Evolutionary conservation across 1,140 invertebrate species (phyloP).

Genomic region (Trinorchestia longiramus): DNA sequence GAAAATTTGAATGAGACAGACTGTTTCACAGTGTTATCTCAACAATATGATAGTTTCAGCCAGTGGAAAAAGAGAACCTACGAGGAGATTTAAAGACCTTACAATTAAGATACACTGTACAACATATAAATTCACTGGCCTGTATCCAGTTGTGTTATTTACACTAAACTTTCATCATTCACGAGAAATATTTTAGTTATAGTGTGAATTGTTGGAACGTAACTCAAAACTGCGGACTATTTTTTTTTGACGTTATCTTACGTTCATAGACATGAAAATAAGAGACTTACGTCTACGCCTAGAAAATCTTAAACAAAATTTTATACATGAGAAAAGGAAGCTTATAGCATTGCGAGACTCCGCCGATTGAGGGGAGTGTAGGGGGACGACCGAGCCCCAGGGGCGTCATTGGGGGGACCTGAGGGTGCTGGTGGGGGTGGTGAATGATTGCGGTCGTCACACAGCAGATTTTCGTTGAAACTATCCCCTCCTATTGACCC

Average conservation of each 20-base stretch:
- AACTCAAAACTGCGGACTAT: background rate
- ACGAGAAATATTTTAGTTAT: background rate
- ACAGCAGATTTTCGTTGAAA: slow-evolving; percentile 61
- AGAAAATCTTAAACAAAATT: background rate
- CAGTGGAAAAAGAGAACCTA: background rate
- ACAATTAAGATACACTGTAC: background rate
- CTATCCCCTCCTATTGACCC: slow-evolving; percentile 55
- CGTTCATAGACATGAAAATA: background rate
- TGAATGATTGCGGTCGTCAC: slow-evolving; percentile 63
- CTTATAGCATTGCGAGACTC: slow-evolving; percentile 47
- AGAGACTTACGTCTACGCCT: background rate
- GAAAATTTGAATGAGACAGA: background rate
- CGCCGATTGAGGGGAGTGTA: slow-evolving; percentile 13
- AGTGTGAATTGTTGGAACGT: background rate
- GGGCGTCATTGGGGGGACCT: slow-evolving; percentile 51
- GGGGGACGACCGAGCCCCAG: background rate
- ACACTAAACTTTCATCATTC: background rate
- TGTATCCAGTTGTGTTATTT: background rate
- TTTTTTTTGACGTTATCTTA: background rate
- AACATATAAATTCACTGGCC: background rate
- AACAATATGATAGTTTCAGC: background rate
- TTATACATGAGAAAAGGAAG: background rate
- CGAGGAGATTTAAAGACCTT: background rate
- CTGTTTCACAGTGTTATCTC: background rate
- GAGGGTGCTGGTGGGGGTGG: slow-evolving; percentile 65